Evolutionary conservation across 2,888 invertebrate genomes (phyloP).

Genomic region (Leptarthrus brevirostris): DNA sequence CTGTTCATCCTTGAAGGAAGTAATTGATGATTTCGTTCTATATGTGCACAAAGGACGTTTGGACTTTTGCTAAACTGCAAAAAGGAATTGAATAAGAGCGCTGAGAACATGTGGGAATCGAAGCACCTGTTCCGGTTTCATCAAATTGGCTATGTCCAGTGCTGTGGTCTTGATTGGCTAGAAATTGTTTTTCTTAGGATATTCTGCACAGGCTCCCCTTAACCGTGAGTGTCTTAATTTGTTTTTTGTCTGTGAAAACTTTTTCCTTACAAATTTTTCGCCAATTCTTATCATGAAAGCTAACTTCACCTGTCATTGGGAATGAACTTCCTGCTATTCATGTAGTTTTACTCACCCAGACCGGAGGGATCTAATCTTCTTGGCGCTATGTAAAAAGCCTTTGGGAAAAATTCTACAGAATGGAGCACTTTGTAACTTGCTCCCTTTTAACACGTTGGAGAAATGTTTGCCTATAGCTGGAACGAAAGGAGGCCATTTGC

Average conservation of each 20-base stretch:
- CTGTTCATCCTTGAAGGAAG: conserved; percentile 1
- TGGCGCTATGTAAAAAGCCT: conserved; percentile 36
- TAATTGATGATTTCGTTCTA: conserved; percentile 22
- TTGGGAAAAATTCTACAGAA: conserved; percentile 24
- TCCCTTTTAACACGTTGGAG: conserved; percentile 23
- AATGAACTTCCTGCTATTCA: not conserved
- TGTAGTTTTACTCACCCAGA: not conserved
- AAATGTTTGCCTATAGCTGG: not conserved
- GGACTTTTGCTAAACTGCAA: conserved; percentile 25
- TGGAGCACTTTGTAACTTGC: conserved; percentile 29
- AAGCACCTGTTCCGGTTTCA: conserved; percentile 43
- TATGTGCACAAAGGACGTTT: conserved; percentile 1
- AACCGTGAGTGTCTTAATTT: not conserved
- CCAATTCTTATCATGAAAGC: not conserved
- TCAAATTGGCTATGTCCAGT: too few relatives aligned
- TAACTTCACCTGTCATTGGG: not conserved
- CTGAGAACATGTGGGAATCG: conserved; percentile 47
- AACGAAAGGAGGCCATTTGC: not conserved
- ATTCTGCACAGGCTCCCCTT: not conserved
- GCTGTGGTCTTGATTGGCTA: not conserved
- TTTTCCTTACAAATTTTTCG: not conserved
- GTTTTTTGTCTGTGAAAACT: not conserved
- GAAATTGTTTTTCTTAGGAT: not conserved
- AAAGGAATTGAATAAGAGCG: conserved; percentile 21
- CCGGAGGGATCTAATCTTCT: conserved; percentile 30